Evolutionary conservation across 2,888 invertebrate genomes (phyloP).

Genomic region (Acheta domesticus): DNA sequence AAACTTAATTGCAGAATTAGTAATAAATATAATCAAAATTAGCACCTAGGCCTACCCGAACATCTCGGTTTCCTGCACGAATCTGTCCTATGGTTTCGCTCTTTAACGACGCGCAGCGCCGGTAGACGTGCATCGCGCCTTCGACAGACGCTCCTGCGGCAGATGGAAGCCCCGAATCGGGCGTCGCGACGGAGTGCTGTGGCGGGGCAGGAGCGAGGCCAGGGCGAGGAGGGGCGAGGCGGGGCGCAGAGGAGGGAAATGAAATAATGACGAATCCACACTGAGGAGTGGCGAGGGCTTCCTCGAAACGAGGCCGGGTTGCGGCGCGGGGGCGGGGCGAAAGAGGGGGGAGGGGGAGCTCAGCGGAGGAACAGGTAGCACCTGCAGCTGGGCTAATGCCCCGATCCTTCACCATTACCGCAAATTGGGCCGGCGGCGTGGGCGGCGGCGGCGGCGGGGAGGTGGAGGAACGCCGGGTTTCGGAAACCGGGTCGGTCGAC

Average conservation of each 20-base stretch:
- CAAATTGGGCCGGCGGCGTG: not conserved
- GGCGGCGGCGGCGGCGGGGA: not conserved
- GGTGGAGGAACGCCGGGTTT: not conserved
- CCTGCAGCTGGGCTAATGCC: conserved; percentile 4
- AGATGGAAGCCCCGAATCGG: no score
- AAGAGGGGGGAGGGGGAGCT: not conserved
- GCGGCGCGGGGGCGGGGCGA: not conserved
- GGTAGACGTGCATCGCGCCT: no score
- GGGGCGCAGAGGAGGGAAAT: not conserved
- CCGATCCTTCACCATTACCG: conserved; percentile 9
- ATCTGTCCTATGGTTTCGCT: no score
- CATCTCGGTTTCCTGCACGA: no score
- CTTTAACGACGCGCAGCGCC: no score
- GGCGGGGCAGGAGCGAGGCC: no score
- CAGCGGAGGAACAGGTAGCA: not conserved
- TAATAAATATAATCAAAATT: no score
- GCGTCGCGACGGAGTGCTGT: no score
- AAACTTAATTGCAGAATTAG: no score
- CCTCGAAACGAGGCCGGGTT: not conserved
- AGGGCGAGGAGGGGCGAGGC: no score
- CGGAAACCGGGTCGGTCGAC: not conserved
- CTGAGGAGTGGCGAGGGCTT: not conserved
- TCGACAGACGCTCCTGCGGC: no score
- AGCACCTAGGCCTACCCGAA: no score
- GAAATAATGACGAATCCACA: not conserved